A percentile compares a stretch with the other conserved stretches of the same genome.
Evolutionary conservation across 2,888 invertebrate genomes (phyloP).

Genomic region (Julus scanicus): DNA sequence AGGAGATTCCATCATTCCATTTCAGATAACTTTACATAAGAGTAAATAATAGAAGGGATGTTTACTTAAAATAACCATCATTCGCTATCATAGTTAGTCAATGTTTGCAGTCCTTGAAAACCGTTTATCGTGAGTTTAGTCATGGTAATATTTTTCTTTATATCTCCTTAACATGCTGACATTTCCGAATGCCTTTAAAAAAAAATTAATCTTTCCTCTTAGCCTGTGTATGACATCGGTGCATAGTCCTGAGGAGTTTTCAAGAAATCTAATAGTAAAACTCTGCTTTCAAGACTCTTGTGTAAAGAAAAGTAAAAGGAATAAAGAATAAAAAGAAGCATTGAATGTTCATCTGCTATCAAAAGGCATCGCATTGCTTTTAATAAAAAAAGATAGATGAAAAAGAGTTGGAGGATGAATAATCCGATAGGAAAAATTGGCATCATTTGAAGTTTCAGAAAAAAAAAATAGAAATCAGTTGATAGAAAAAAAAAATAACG

Average conservation of each 20-base stretch:
- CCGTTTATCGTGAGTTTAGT: background rate
- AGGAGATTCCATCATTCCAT: too few relatives aligned
- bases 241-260: background rate
- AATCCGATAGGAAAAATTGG: background rate
- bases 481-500: background rate
- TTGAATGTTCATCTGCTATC: conserved; percentile 14
- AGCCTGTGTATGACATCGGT: background rate
- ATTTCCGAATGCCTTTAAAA: background rate
- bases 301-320: background rate
- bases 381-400: background rate
- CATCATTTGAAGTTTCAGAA: background rate
- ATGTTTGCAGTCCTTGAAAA: background rate
- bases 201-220: conserved; percentile 6
- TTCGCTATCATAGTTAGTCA: background rate
- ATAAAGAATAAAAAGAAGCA: background rate
- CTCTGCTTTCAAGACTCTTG: background rate
- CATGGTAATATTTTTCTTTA: background rate
- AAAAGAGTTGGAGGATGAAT: background rate
- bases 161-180: background rate
- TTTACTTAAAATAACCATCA: background rate
- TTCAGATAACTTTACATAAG: too few relatives aligned
- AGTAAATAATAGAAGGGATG: too few relatives aligned
- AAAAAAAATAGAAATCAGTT: background rate
- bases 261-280: background rate
- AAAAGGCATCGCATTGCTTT: conserved; percentile 30